Evolutionary conservation across 2,113 vertebrate genomes (phyloP).

Genomic region (Mesocricetus auratus): DNA sequence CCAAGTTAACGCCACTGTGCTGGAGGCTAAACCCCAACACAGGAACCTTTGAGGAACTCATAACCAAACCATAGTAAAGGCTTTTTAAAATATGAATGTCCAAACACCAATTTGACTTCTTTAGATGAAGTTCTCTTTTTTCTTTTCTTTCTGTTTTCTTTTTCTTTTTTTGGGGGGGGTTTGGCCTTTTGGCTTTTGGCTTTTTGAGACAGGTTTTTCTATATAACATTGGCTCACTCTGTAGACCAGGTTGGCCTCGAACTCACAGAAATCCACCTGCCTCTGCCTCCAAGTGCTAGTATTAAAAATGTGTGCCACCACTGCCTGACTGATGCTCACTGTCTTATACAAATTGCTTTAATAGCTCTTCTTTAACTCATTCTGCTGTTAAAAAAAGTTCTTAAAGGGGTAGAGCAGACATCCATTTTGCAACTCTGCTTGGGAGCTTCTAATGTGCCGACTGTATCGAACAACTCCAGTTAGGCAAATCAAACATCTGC

Average conservation of each 20-base stretch:
- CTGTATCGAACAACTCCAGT: neutral
- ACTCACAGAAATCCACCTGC: neutral
- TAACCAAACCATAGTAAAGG: neutral
- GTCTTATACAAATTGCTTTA: neutral
- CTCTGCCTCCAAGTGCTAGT: neutral
- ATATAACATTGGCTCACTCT: neutral
- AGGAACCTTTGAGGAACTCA: neutral
- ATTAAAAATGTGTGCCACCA: neutral
- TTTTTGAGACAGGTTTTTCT: neutral
- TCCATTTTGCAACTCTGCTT: neutral
- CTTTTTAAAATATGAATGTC: slow-evolving; percentile 10
- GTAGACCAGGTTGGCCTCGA: neutral
- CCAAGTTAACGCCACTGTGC: neutral
- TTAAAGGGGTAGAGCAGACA: neutral
- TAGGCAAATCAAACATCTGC: neutral
- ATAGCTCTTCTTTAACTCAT: neutral
- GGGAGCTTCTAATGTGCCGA: neutral
- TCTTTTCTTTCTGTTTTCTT: no score
- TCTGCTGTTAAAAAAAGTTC: neutral
- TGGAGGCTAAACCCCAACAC: neutral
- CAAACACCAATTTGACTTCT: neutral
- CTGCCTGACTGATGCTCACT: neutral
- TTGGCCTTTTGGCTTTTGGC: no score
- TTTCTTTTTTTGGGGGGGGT: no score
- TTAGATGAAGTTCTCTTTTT: slow-evolving; percentile 30